Percentiles rank a stretch among this genome's conserved stretches.
These are phyloP conservation scores for Tipula helvola DNA, from an alignment of 2,888 invertebrate species.

Conservation along the genomic window DNA sequence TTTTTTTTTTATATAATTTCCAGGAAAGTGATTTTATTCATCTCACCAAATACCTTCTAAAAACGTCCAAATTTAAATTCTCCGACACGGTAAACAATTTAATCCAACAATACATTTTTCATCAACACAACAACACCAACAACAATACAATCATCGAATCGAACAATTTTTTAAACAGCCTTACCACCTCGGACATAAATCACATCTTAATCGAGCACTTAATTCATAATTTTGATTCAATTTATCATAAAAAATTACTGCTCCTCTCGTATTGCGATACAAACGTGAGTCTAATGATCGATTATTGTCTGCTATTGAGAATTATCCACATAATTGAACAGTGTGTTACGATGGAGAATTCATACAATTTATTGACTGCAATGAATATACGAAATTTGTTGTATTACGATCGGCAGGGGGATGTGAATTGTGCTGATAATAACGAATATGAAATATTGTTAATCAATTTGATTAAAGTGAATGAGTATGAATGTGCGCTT, in stretches of 20 bases:
- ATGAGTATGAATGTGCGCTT: constrained; percentile 40
- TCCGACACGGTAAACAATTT: constrained; percentile 35
- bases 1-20: constrained; percentile 21
- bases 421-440: constrained; percentile 18
- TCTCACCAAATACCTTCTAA: constrained; percentile 45
- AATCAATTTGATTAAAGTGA: constrained; percentile 32
- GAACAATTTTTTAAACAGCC: not conserved
- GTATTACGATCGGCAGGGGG: not conserved
- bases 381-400: not conserved
- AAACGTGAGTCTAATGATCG: constrained; percentile 37
- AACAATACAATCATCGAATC: not conserved
- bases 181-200: not conserved
- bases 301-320: constrained; percentile 36
- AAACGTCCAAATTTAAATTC: constrained; percentile 39
- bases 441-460: constrained; percentile 38
- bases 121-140: constrained; percentile 13
- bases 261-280: constrained; percentile 44
- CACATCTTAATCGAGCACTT: constrained; percentile 42
- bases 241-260: constrained; percentile 49
- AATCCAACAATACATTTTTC: constrained; percentile 25
- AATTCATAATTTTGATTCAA: constrained; percentile 47
- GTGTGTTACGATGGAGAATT: constrained; percentile 23
- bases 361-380: not conserved
- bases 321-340: constrained; percentile 46
- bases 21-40: constrained; percentile 51